Percentiles rank a stretch among this genome's conserved stretches.
Conservation (phyloP, 2,113 vertebrate species). For the Centrocercus urophasianus region DNA sequence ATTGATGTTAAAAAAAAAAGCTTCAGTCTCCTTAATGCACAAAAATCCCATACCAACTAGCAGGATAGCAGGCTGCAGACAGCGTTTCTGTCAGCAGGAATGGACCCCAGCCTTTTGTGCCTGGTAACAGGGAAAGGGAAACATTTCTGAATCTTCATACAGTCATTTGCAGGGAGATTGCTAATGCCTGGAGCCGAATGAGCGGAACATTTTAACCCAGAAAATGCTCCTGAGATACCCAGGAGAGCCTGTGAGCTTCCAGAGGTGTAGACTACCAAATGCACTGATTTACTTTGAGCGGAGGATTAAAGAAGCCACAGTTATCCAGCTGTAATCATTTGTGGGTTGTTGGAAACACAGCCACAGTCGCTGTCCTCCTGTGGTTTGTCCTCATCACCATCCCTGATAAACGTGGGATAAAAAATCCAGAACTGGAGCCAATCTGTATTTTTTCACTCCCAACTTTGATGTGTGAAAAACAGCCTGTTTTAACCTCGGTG, state of each 20-base stretch:
- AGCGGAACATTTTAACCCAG: neutral
- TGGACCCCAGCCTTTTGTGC: neutral
- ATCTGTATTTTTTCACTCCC: neutral
- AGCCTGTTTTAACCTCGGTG: neutral
- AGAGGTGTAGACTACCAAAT: neutral
- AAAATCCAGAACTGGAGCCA: neutral
- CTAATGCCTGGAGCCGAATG: neutral
- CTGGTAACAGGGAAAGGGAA: neutral
- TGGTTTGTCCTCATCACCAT: neutral
- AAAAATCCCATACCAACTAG: neutral
- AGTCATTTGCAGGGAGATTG: neutral
- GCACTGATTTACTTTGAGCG: neutral
- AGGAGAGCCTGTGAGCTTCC: neutral
- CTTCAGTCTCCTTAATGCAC: neutral
- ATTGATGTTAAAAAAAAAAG: neutral
- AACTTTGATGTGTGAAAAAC: neutral
- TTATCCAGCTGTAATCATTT: neutral
- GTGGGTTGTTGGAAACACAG: neutral
- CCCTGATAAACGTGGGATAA: neutral
- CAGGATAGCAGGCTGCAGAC: neutral
- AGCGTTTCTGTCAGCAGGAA: neutral
- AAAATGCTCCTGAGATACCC: neutral
- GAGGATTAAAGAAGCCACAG: neutral
- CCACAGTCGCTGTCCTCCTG: neutral
- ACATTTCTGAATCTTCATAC: neutral